A percentile compares a stretch with the other conserved stretches of the same genome.
Evolutionary conservation across 2,113 vertebrate species (phyloP).

Genomic region (Megaleporinus macrocephalus): DNA sequence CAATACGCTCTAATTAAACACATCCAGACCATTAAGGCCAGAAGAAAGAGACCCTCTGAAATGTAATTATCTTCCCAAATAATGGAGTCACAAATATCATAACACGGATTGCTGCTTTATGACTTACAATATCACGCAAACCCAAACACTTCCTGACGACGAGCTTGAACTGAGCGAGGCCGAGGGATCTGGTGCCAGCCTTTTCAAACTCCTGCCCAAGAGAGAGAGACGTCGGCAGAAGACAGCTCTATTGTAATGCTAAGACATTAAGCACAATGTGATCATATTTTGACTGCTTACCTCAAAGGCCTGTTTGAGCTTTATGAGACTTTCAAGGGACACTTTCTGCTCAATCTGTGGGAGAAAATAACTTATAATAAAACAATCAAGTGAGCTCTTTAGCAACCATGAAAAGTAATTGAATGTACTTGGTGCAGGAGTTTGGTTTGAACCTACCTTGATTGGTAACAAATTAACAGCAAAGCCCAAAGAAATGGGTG

Average conservation of each 20-base stretch:
- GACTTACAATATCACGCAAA: conserved; percentile 66
- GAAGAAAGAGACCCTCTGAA: background rate
- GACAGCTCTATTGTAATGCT: conserved; percentile 14
- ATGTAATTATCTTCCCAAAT: background rate
- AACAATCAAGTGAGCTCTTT: background rate
- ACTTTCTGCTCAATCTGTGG: conserved; percentile 72
- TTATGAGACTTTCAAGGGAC: conserved; percentile 73
- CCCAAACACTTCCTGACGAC: conserved; percentile 74
- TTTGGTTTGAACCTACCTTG: too few relatives aligned
- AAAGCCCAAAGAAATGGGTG: too few relatives aligned
- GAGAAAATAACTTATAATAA: conserved; percentile 37
- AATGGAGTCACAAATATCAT: too few relatives aligned
- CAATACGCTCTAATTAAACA: background rate
- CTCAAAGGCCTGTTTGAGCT: conserved; percentile 78
- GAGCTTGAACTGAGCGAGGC: conserved; percentile 70
- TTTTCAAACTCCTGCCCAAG: conserved; percentile 71
- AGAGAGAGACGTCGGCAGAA: conserved; percentile 21
- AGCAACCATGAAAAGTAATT: background rate
- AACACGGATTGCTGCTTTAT: background rate
- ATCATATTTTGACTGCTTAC: conserved; percentile 50
- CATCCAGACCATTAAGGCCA: background rate
- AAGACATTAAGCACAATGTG: background rate
- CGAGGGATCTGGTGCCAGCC: conserved; percentile 62
- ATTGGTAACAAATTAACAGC: too few relatives aligned
- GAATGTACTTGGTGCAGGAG: background rate